Base-by-base conservation (phyloP, 2,113 vertebrate genomes). In the Salvator merianae region DNA sequence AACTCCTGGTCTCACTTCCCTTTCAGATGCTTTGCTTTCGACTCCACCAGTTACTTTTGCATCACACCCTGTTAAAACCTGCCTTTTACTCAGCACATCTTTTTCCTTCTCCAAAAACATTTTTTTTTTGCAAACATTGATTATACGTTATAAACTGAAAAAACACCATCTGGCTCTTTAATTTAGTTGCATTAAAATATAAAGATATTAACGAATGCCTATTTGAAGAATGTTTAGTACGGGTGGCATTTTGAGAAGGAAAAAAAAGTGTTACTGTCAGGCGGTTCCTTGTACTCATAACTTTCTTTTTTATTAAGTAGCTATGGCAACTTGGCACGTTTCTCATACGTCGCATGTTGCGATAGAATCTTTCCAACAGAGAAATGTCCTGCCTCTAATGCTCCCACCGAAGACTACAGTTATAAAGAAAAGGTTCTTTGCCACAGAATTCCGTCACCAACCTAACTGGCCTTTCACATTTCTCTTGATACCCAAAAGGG, bases 111-210 rank as follows among this genome's bases (percentile, higher is more conserved):
- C 20, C 50, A 91, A 93, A 95, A 93, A 95, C 92, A 93, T 93
- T 93, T 93, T 94, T 93, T 93, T 93, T 94, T 93, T 93, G 92
- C 94, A 96, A 95, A 96, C 94, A 94, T 95, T 89, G 94, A 94
- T 95, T 95, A 95, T 95, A 86, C 83, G 94, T 93, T 96, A 92
- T 94, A 94, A 95, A 94, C 93, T 85, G 95, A 93, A 93, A 95
- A 96, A 94, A 89, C 94, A 94, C 95, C 95, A 94, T 94, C 95
- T 96, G 96, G 83, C 89, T 93, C 86, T 89, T 53, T 92, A 92
- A 94, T 91, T 55, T 91, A 38, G 87, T 91, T 88, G 53, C 79
- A 77, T 40, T 6, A 30, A 69, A 77, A 88, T 6, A 80, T 86
- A 66, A 81, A n/a, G 83, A 84, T 84, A 84, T 79, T 84, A 87